Evolutionary conservation across 2,797 vertebrate species (phyloP), one percentile per base, ranked within the genome.

Genomic region (Sebastes variabilis): DNA sequence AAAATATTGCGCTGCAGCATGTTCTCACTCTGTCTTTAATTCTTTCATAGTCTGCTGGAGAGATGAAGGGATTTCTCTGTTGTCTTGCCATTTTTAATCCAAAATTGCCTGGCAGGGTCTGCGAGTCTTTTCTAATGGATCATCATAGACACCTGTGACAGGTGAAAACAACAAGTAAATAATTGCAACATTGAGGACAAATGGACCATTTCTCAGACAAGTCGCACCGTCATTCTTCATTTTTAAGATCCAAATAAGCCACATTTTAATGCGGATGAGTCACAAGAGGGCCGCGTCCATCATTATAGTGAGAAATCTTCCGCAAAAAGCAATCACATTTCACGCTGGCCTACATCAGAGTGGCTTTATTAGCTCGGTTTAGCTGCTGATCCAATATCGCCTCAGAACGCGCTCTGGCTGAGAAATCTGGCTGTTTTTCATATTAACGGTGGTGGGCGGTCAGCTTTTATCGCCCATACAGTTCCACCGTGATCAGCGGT

Each of bases 401-500:
- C 72, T 72, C 1, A 29, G 54, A 87, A 78, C 4, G 6, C 24
- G 25, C 55, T n/a, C 52, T 55, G 59, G 66, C 67, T 77, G 62
- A 38, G 52, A 59, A 32, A 71, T 80, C 69, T 46, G 75, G 0
- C 81, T 79, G 86, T 85, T 89, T 83, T 80, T 89, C 82, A 82
- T 87, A 84, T 80, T 88, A 83, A 87, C 70, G 16, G 34, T 82
- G 62, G 78, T 85, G 77, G 83, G 88, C 65, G 83, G 88, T 71
- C 88, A 66, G 77, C 59, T 92, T 54, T 92, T 85, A 85, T 85
- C 66, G 8, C 55, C 79, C 80, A 6, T 66, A 42, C 30, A 75
- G 81, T 82, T 84, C 84, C 65, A 83, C 46, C 27, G 34, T 54
- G 75, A 93, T 91, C 87, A 84, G 86, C 88, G 62, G 52, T 81